phyloP scores from a whole-genome alignment of 2,888 invertebrate species.

The Drosophila siamana region DNA sequence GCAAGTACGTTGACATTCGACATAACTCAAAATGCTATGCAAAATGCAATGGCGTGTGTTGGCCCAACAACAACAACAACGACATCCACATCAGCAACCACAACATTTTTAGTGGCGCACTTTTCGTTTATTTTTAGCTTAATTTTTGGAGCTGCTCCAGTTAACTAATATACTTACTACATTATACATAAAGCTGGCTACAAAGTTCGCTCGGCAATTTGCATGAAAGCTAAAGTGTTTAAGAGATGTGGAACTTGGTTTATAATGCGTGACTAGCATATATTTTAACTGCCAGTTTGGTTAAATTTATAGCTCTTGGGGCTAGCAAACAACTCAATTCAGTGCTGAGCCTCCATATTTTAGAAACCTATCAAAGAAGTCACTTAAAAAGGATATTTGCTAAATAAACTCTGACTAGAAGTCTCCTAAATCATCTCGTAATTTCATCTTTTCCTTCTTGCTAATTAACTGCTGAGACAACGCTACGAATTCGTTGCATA shows the following conservation, averaged over 20 bases:
- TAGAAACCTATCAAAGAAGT: too few species aligned
- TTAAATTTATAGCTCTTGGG: not conserved
- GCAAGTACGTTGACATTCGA: conserved; percentile 78
- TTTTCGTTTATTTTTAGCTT: conserved; percentile 45
- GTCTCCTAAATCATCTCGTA: too few species aligned
- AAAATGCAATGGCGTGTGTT: conserved; percentile 73
- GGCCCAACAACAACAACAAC: conserved; percentile 21
- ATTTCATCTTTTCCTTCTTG: too few species aligned
- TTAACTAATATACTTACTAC: conserved; percentile 9
- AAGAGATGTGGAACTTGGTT: conserved; percentile 1
- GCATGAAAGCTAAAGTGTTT: not conserved
- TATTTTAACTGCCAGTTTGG: not conserved
- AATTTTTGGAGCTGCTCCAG: conserved; percentile 13
- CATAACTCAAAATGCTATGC: conserved; percentile 77
- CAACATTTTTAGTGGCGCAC: conserved; percentile 33
- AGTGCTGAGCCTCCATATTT: not conserved
- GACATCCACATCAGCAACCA: conserved; percentile 20
- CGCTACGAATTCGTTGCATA: not conserved
- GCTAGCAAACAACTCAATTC: not conserved
- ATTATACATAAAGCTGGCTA: not conserved
- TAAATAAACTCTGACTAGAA: too few species aligned
- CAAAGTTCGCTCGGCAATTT: not conserved
- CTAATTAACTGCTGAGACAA: too few species aligned
- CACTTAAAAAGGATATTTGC: too few species aligned
- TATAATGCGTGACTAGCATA: not conserved